Percentiles rank a stretch among this genome's conserved stretches.
phyloP scores from a whole-genome alignment of 2,113 vertebrate species.

The Canis aureus region DNA sequence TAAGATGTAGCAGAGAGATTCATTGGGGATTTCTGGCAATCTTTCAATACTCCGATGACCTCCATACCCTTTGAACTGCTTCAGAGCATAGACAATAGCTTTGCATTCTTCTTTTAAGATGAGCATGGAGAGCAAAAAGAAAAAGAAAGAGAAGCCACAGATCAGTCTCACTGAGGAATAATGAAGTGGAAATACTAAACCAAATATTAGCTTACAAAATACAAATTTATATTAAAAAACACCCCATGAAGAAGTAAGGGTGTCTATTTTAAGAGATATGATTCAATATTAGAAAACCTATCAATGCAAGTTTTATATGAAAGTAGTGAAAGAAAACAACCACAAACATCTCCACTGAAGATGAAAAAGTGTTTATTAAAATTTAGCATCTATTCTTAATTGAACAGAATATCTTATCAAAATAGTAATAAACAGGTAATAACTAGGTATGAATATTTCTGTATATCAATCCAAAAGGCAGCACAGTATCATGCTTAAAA shows the following conservation, averaged over 20 bases:
- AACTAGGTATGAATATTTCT: neutral
- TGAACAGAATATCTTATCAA: neutral
- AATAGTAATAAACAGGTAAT: neutral
- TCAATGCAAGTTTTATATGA: neutral
- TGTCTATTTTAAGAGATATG: neutral
- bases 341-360: neutral
- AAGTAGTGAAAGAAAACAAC: neutral
- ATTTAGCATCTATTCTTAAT: neutral
- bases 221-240: neutral
- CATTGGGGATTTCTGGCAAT: accelerated
- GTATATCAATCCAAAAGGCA: neutral
- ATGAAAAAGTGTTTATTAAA: neutral
- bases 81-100: neutral
- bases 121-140: neutral
- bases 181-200: neutral
- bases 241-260: neutral
- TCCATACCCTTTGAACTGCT: too few species aligned
- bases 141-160: neutral
- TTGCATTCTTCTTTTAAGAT: neutral
- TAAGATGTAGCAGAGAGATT: neutral
- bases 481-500: neutral
- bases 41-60: neutral
- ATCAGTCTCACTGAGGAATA: neutral
- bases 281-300: neutral
- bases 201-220: neutral